Evolutionary conservation across 1,140 invertebrate genomes (phyloP).

Genomic region (Amphibalanus amphitrite): DNA sequence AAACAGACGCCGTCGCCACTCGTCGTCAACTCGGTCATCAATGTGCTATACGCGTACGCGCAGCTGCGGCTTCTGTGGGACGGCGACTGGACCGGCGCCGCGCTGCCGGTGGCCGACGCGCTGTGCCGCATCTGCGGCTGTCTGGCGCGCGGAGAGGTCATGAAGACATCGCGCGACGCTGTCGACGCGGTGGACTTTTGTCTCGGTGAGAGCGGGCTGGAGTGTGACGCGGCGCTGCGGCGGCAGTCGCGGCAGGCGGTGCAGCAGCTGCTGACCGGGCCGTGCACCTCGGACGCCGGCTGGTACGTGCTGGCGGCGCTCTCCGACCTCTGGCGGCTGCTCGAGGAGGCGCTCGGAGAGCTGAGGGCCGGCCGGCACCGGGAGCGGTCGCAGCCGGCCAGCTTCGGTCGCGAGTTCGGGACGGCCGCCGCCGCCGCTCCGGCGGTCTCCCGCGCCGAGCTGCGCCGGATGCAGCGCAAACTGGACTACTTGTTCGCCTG

Average conservation of each 20-base stretch:
- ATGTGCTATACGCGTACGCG: conserved; percentile 10
- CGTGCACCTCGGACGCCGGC: not conserved
- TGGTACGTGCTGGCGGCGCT: conserved; percentile 14
- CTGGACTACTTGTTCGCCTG: not conserved
- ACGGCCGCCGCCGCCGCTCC: not conserved
- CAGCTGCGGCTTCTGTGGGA: conserved; percentile 1
- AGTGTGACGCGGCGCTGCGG: conserved; percentile 8
- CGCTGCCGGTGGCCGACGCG: not conserved
- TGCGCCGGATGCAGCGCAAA: not conserved
- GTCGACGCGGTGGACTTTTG: conserved; percentile 3
- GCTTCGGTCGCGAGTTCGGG: not conserved
- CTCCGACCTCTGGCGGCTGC: conserved; percentile 12
- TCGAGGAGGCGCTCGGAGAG: not conserved
- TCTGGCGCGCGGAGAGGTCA: not conserved
- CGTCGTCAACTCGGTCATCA: conserved; percentile 6
- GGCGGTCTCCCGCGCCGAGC: not conserved
- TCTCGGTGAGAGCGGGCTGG: conserved; percentile 9
- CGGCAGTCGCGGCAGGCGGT: conserved; percentile 5
- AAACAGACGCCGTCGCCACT: not conserved
- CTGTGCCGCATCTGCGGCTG: not conserved
- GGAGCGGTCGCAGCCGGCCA: not conserved
- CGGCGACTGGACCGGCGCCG: not conserved
- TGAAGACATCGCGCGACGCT: not conserved
- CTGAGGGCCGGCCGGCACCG: not conserved
- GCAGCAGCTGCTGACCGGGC: conserved; percentile 11